Evolutionary conservation across 2,888 invertebrate species (phyloP), one percentile per base, ranked within the genome.

Genomic region (Galerucella pusilla): DNA sequence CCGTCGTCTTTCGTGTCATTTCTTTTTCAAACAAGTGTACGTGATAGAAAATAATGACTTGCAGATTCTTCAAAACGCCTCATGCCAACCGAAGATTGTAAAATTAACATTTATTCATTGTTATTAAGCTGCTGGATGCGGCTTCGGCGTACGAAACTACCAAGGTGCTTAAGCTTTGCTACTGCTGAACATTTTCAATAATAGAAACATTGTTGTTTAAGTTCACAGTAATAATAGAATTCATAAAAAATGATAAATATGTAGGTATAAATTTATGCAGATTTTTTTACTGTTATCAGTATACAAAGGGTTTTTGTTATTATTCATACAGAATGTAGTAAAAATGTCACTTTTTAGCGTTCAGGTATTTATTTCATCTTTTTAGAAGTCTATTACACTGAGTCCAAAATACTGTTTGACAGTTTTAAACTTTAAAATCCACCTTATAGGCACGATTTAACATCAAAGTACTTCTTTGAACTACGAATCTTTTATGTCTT

Each of bases 21-120:
- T 71, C 66, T 72, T 67, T 66, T 14, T 45, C 16, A 65, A 65
- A 60, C 66, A 42, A 54, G 65, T 65, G 66, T 66, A 66, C 72
- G 72, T 72, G 72, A 72, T 72, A 59, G 59, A 72, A 72, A 72
- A 72, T 72, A 72, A 72, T 72, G 72, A 72, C 72, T 72, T 72
- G 72, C 72, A 72, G n/a, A 66, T 16, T 70, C 46, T 65, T 46
- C 2, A 65, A 46, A 65, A 45, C 67, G 49, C 54, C 59, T 72
- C 54, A 42, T 65, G 45, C 64, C n/a, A 61, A 61, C 49, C 70
- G 46, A 49, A 54, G 20, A 71, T 71, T 35, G 65, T 71, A 42
- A 65, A 71, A 71, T 71, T 63, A 71, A 71, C 70, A 71, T 71
- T 64, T 64, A 71, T 57, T 71, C 57, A 65, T 71, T 65, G 71